These are phyloP conservation scores for Ascaphus truei DNA, from an alignment of 2,113 vertebrate genomes.

Conservation along the genomic window DNA sequence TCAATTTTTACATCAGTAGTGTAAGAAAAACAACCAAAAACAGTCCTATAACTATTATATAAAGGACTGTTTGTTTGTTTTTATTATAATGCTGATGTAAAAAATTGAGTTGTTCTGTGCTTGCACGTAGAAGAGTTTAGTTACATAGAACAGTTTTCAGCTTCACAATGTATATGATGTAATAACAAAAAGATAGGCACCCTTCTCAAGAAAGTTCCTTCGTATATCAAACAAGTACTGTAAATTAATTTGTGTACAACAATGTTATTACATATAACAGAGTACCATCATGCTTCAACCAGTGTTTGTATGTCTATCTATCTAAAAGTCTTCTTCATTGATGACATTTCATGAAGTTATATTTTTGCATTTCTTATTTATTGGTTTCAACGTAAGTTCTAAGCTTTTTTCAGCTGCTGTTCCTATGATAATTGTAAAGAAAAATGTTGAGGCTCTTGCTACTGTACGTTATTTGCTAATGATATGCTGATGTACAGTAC, in stretches of 20 bases:
- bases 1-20: too few relatives aligned
- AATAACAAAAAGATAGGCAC: background rate
- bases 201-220: background rate
- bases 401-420: background rate
- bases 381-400: too few relatives aligned
- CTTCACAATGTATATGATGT: too few relatives aligned
- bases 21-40: too few relatives aligned
- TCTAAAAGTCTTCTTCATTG: background rate
- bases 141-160: too few relatives aligned
- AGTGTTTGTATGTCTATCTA: conserved; percentile 19
- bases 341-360: background rate
- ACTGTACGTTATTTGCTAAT: background rate
- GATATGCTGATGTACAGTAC: background rate
- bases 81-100: conserved; percentile 13
- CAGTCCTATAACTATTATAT: too few relatives aligned
- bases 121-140: background rate
- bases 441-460: background rate
- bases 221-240: conserved; percentile 21
- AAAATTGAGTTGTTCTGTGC: background rate
- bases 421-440: background rate
- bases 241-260: conserved; percentile 17
- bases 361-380: conserved; percentile 5
- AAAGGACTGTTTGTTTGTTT: too few relatives aligned
- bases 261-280: conserved; percentile 24
- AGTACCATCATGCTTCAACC: conserved; percentile 14